Evolutionary conservation across 2,888 invertebrate genomes (phyloP), one percentile per base, ranked within the genome.

Genomic region (Uropetala carovei): DNA sequence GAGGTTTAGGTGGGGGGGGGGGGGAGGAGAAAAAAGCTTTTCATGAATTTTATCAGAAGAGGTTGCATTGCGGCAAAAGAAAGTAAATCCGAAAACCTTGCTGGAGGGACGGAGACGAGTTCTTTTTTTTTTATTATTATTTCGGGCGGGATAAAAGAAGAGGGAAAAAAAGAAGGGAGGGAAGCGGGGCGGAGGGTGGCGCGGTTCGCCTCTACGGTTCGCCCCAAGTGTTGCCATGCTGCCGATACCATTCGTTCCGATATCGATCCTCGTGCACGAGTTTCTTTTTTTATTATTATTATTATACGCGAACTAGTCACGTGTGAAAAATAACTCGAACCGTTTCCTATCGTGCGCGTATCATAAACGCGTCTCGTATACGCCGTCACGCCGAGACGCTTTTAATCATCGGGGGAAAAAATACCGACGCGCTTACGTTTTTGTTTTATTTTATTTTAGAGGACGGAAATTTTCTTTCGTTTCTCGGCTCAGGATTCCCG

Each of bases 241-340:
- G 30, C 64, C 89, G 60, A 89, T 64, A 64, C 43, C 43, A 43
- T 43, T 68, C 64, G 64, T 64, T 56, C 64, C 64, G 64, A 22
- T 89, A 89, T 89, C 64, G 89, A 89, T 89, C 89, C 43, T 64
- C 89, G 89, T 89, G 89, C 89, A 89, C 60, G 75, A 64, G 64
- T 89, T 89, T 43, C 43, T 43, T 43, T 43, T 43, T 43, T n/a
- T n/a, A n/a, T n/a, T 43, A 43, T 43, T 43, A 43, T 43, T 43
- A 5, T 43, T 89, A 64, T 89, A 64, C 64, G 89, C 60, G 89
- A 89, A 89, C 64, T 60, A 89, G 64, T 60, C 89, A 89, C 64
- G 89, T 89, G 89, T 60, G 89, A 43, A 89, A 64, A 89, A 75
- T 75, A 75, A 89, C 83, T 56, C 83, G 83, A 83, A 83, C 83